Percentiles rank a stretch among this genome's conserved stretches.
These are phyloP conservation scores for Eubasilissa regina DNA, from an alignment of 1,140 invertebrate species.

Conservation along the genomic window DNA sequence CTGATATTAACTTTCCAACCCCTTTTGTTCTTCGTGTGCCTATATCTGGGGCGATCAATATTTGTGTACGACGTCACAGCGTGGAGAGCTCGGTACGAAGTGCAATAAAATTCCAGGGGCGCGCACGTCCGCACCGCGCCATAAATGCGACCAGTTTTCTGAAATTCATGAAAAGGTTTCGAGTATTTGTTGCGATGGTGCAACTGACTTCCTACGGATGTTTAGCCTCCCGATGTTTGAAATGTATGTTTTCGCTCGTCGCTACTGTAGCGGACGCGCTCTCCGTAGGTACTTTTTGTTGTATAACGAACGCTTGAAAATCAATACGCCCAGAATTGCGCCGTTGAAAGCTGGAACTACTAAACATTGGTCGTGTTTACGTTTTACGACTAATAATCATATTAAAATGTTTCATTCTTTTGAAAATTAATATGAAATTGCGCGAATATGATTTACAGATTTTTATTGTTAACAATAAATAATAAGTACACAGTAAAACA, in stretches of 20 bases:
- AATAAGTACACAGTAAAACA: no score
- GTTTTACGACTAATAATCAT: no score
- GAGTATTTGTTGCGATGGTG: background rate
- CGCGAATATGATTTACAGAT: no score
- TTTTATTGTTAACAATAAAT: no score
- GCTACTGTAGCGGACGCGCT: background rate
- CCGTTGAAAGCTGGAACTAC: no score
- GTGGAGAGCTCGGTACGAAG: background rate
- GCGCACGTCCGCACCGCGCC: no score
- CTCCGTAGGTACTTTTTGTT: no score
- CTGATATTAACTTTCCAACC: background rate
- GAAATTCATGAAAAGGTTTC: background rate
- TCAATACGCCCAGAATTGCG: no score
- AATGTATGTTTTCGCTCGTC: background rate
- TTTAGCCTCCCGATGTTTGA: background rate
- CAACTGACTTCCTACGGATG: background rate
- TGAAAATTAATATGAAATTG: no score
- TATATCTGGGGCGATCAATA: conserved; percentile 34
- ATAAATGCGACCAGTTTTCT: background rate
- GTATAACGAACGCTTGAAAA: no score
- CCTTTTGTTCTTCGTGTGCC: conserved; percentile 1
- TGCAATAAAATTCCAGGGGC: background rate
- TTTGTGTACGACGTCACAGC: conserved; percentile 16
- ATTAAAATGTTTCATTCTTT: no score
- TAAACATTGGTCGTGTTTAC: no score